Base-by-base conservation (phyloP, 2,797 vertebrate genomes). In the Sebastes diaconus region DNA sequence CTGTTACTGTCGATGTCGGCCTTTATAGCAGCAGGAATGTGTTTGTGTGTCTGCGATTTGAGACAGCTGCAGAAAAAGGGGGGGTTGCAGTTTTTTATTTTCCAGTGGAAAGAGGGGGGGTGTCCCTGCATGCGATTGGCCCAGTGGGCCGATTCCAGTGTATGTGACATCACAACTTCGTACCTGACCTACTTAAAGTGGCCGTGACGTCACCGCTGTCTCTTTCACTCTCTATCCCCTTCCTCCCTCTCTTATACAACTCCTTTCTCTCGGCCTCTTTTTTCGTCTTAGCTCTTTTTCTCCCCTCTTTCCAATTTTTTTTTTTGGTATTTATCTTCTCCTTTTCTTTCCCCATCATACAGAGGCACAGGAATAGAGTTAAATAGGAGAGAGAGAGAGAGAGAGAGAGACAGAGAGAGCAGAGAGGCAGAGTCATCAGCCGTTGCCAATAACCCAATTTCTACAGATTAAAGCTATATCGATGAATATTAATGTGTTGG, bases 131-230 rank as follows among this genome's bases (percentile, higher is more conserved):
- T 1, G 18, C 29, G 42, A 95, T 94, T 95, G 93, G 94, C 81
- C 84, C 65, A 65, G 18, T 29, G 75, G 79, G 75, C 74, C 20
- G 75, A 73, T 63, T 92, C 75, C 73, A 77, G 55, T 54, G 82
- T 77, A 58, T 78, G 78, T 95, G 93, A 95, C 92, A 87, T 95
- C 94, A 96, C 86, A 87, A 80, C 87, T 78, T 79, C 20, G 1
- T 75, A 82, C 80, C 84, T 95, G 95, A 95, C 95, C 95, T 95
- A 96, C 89, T 95, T 95, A 92, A 80, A 87, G 84, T 34, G 27
- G 60, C 77, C 4, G 29, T 94, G 94, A 94, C 86, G 90, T 94
- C 93, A 93, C 76, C 29, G 75, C 77, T 87, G 85, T 84, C 86
- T 91, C 73, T 76, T 80, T 80, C 60, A 5, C 73, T 87, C 79